Evolutionary conservation across 2,888 invertebrate genomes (phyloP).

Genomic region (Platycheirus rosarum): DNA sequence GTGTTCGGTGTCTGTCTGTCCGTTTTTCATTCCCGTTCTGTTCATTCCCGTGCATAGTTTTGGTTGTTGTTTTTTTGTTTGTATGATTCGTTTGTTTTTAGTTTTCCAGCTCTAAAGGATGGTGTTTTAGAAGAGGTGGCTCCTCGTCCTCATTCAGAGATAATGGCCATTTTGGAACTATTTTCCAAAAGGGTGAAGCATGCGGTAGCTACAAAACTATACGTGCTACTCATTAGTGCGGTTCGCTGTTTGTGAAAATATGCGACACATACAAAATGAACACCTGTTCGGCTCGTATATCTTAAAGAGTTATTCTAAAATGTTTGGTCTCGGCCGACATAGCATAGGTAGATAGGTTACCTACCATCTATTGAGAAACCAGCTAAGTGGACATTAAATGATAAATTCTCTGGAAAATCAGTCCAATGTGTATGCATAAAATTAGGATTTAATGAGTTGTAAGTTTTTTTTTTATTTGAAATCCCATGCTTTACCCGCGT

Average conservation of each 20-base stretch:
- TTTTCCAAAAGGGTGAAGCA: conserved; percentile 15
- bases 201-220: background rate
- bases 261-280: conserved; percentile 76
- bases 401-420: conserved; percentile 60
- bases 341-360: background rate
- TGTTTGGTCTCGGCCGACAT: conserved; percentile 77
- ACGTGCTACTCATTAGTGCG: conserved; percentile 69
- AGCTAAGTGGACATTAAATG: conserved; percentile 72
- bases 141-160: conserved; percentile 43
- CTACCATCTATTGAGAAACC: conserved; percentile 51
- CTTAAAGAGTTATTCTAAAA: conserved; percentile 83
- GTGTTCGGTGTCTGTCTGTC: conserved; percentile 47
- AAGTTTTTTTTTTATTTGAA: background rate
- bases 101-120: conserved; percentile 14
- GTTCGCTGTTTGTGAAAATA: conserved; percentile 57
- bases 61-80: conserved; percentile 33
- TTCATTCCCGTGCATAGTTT: conserved; percentile 55
- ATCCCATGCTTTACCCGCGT: no score
- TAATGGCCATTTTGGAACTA: conserved; percentile 68
- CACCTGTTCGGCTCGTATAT: conserved; percentile 83
- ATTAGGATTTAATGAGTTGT: conserved; percentile 54
- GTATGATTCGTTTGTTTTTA: conserved; percentile 33
- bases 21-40: conserved; percentile 36
- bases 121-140: conserved; percentile 26
- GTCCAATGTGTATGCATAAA: conserved; percentile 4